These are phyloP conservation scores for Stenolophus ochropezus DNA, from an alignment of 2,888 invertebrate species.

Conservation along the genomic window DNA sequence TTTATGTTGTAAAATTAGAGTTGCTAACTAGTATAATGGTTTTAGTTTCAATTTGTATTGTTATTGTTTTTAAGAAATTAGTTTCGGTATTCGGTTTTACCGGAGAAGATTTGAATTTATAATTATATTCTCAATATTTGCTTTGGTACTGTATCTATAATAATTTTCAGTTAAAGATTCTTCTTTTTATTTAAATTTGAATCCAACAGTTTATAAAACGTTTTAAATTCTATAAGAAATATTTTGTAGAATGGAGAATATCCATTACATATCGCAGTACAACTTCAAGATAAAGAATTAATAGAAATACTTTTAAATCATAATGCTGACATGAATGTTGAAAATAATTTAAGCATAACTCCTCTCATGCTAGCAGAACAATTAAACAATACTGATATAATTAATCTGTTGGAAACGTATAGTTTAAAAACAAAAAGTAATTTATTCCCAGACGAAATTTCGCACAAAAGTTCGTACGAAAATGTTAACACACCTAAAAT, in stretches of 20 bases:
- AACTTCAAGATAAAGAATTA: constrained; percentile 38
- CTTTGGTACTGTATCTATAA: no score
- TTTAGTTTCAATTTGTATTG: no score
- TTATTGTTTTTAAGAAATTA: no score
- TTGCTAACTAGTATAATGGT: no score
- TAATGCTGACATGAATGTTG: constrained; percentile 24
- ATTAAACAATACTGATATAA: constrained; percentile 35
- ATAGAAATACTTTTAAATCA: constrained; percentile 43
- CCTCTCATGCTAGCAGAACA: constrained; percentile 46
- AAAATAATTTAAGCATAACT: constrained; percentile 18
- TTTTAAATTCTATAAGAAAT: not conserved
- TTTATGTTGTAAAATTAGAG: no score
- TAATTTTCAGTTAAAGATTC: no score
- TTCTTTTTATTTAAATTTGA: no score
- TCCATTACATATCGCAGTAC: constrained; percentile 55
- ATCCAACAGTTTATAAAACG: no score
- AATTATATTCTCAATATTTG: no score
- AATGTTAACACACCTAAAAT: constrained; percentile 40
- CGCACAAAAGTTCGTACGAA: constrained; percentile 27
- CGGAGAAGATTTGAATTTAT: no score
- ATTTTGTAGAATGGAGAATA: constrained; percentile 55
- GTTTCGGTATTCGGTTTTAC: no score
- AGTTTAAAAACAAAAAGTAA: constrained; percentile 20
- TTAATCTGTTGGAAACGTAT: constrained; percentile 23
- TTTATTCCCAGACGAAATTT: constrained; percentile 27